Base-by-base conservation (phyloP, 2,888 invertebrate genomes). In the Metalampra italica region DNA sequence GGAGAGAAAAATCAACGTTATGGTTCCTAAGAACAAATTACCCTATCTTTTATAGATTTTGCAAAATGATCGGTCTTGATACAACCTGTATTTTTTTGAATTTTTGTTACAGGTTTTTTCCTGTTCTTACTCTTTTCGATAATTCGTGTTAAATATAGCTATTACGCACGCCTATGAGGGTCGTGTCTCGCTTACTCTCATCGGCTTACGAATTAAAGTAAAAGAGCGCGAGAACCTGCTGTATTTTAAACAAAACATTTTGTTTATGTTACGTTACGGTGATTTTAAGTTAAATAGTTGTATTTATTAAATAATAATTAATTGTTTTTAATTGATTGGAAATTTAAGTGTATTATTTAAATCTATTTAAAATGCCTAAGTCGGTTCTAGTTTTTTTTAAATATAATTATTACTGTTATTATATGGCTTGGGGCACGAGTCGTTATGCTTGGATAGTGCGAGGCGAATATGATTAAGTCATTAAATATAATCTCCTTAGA, bases 401-500 rank as follows among this genome's bases (percentile, higher is more conserved):
- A n/a, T n/a, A n/a, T n/a, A n/a, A n/a, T n/a, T n/a, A n/a, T 54
- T 51, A 55, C 50, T 57, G 45, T 53, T 48, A 56, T 47, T 34
- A 22, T 29, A 29, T 45, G 37, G 37, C 68, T 64, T 67, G 62
- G 60, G 69, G 69, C 72, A 68, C 68, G 63, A 67, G n/a, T 36
- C 58, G 60, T 64, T 50, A 64, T 63, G 69, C 71, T 69, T 70
- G 56, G 47, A 62, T 72, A 68, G 74, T 72, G 73, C 71, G 68
- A 71, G 60, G 61, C 55, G 59, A 59, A 55, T 70, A 68, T 32
- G 3, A 32, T 4, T 30, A 32, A 4, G 7, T 32, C 2, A 32
- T 9, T 32, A 2, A 2, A 32, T 11, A 32, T 7, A 11, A 32
- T 9, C 32, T 11, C 13, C 15, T 34, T 43, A 43, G 30, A 15